Evolutionary conservation across 2,888 invertebrate species (phyloP).

Genomic region (Tetanocera ferruginea): DNA sequence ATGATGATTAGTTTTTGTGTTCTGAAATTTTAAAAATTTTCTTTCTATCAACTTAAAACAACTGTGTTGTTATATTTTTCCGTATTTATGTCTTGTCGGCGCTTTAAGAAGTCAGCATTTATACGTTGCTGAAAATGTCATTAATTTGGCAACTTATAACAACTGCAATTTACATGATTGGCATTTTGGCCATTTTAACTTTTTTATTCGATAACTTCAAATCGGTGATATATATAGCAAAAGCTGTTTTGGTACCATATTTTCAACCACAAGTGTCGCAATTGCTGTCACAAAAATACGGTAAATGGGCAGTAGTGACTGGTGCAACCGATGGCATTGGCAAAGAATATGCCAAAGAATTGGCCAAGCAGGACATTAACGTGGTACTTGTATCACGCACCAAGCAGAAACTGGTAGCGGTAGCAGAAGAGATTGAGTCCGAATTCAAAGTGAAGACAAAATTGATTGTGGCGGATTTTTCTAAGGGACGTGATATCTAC

Average conservation of each 20-base stretch:
- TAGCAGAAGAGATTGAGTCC: constrained; percentile 79
- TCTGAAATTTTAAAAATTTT: neutral
- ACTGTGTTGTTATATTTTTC: neutral
- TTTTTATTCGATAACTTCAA: constrained; percentile 73
- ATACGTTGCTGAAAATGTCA: constrained; percentile 58
- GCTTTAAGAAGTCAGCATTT: constrained; percentile 54
- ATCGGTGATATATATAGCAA: constrained; percentile 74
- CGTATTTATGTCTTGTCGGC: neutral
- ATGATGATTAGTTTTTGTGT: neutral
- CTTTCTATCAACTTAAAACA: neutral
- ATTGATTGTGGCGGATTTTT: constrained; percentile 85
- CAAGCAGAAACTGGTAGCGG: constrained; percentile 78
- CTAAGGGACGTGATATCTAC: constrained; percentile 80
- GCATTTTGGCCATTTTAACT: constrained; percentile 54
- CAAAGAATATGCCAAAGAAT: constrained; percentile 85
- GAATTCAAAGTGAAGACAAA: constrained; percentile 78
- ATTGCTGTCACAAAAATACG: constrained; percentile 77
- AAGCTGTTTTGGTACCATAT: constrained; percentile 77
- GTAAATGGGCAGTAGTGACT: constrained; percentile 90
- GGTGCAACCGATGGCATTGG: constrained; percentile 94
- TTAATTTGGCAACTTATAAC: constrained; percentile 60
- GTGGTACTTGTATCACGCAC: constrained; percentile 86
- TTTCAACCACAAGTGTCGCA: constrained; percentile 76
- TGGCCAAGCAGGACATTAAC: constrained; percentile 83
- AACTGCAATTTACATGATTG: constrained; percentile 58